A percentile compares a stretch with the other conserved stretches of the same genome.
Conservation (phyloP, 1,140 invertebrate species). For the Brachionus sp. region DNA sequence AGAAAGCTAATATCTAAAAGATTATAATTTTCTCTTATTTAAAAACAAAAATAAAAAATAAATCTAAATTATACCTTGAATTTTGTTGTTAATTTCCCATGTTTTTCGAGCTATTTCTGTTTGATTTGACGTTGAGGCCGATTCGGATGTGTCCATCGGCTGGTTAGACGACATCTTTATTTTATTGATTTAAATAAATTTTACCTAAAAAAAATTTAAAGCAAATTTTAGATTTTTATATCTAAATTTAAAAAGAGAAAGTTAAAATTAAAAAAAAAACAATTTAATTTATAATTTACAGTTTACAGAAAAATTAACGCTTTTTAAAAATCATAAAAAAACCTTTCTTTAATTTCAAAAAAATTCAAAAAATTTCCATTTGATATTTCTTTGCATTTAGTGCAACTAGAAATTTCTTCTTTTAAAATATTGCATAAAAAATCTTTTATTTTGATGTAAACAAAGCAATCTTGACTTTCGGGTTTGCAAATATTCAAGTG, state of each 20-base stretch:
- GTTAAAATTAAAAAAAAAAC: neutral
- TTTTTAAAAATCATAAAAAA: conserved; percentile 5
- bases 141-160: neutral
- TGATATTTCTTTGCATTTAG: neutral
- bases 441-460: conserved; percentile 8
- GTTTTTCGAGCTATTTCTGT: conserved; percentile 40
- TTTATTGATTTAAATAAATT: neutral
- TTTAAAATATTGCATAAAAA: neutral
- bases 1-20: too few species aligned
- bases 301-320: neutral
- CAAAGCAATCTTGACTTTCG: conserved; percentile 20
- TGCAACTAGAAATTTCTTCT: conserved; percentile 2
- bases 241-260: neutral
- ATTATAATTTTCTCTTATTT: too few species aligned
- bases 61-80: neutral
- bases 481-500: conserved; percentile 44
- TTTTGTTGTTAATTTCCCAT: conserved; percentile 28
- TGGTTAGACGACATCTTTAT: conserved; percentile 14
- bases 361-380: neutral
- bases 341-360: neutral
- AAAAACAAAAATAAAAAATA: neutral
- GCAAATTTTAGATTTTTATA: neutral
- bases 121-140: neutral
- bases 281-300: neutral
- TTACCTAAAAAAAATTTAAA: neutral